Evolutionary conservation across 2,888 invertebrate species (phyloP).

Genomic region (Eupelmus urozonus): DNA sequence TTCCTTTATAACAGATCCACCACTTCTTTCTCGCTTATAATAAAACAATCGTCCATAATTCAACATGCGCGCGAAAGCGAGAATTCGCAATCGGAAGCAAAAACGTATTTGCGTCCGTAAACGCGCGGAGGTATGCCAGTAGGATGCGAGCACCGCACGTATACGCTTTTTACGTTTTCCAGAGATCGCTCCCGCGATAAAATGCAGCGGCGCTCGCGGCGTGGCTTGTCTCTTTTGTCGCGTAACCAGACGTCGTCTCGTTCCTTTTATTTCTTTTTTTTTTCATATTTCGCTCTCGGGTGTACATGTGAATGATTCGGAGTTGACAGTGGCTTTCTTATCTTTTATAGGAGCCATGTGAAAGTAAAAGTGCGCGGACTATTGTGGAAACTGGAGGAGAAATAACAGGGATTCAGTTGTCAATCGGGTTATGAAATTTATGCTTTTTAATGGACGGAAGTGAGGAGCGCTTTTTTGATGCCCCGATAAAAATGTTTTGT

Average conservation of each 20-base stretch:
- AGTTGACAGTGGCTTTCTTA: conserved; percentile 30
- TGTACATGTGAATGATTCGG: conserved; percentile 12
- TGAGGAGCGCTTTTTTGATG: background rate
- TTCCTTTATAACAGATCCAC: too few relatives aligned
- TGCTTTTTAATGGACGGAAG: background rate
- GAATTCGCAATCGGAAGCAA: background rate
- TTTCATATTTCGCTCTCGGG: conserved; percentile 37
- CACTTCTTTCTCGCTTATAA: too few relatives aligned
- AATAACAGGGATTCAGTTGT: conserved; percentile 20
- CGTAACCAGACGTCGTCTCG: too few relatives aligned
- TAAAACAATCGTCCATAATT: too few relatives aligned
- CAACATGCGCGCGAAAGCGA: too few relatives aligned
- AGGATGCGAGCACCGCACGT: background rate
- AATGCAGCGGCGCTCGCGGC: too few relatives aligned
- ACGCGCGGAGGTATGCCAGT: background rate
- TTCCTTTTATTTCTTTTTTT: background rate
- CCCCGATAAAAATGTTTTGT: background rate
- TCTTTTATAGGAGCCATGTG: conserved; percentile 18
- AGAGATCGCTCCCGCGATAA: too few relatives aligned
- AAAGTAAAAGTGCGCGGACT: conserved; percentile 53
- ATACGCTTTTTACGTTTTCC: too few relatives aligned
- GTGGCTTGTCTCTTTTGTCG: too few relatives aligned
- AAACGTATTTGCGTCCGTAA: background rate
- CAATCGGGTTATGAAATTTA: conserved; percentile 36
- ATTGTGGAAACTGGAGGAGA: conserved; percentile 15